Evolutionary conservation across 2,113 vertebrate genomes (phyloP).

Genomic region (Lepus europaeus): DNA sequence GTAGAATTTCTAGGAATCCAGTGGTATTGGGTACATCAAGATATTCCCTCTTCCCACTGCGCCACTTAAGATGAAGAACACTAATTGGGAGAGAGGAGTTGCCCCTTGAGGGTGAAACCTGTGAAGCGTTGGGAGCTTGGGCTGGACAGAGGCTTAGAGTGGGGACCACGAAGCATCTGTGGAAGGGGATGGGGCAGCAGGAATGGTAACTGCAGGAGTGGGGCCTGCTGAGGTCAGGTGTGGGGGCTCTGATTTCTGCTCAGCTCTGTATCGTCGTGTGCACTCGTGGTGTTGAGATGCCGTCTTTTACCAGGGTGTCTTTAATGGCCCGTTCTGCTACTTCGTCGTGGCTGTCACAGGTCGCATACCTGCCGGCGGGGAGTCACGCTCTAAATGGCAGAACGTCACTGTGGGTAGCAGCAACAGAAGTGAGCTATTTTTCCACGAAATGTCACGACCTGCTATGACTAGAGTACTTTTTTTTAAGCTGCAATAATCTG

Average conservation of each 20-base stretch:
- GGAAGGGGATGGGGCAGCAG: neutral
- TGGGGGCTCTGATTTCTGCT: neutral
- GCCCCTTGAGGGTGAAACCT: neutral
- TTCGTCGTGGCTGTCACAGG: neutral
- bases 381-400: neutral
- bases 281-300: neutral
- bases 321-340: neutral
- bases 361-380: neutral
- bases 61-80: neutral
- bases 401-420: conserved; percentile 43
- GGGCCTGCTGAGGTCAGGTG: neutral
- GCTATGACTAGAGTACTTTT: neutral
- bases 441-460: neutral
- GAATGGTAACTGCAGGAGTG: neutral
- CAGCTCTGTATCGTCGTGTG: neutral
- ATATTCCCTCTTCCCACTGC: neutral
- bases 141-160: neutral
- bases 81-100: neutral
- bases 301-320: neutral
- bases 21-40: neutral
- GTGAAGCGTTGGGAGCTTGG: neutral
- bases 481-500: conserved; percentile 37
- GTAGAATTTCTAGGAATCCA: neutral
- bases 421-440: conserved; percentile 43
- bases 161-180: neutral